Percentiles rank a stretch among this genome's conserved stretches.
phyloP scores from a whole-genome alignment of 1,140 invertebrate genomes.

The Frieseomelitta varia region DNA sequence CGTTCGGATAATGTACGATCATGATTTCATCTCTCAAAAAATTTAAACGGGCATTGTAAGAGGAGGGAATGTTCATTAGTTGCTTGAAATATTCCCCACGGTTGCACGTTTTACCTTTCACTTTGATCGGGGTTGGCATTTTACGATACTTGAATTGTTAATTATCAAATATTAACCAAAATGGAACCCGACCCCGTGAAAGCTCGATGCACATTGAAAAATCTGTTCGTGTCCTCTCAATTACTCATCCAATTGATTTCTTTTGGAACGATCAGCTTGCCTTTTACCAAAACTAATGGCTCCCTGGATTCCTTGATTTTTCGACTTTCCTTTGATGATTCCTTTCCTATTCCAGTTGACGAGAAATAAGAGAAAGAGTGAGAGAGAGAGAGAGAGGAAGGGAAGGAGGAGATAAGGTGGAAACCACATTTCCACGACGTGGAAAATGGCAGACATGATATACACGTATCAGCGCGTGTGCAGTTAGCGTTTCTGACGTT shows the following conservation, averaged over 20 bases:
- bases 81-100: not conserved
- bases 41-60: not conserved
- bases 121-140: not conserved
- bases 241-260: not conserved
- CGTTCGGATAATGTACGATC: too few species aligned
- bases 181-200: not conserved
- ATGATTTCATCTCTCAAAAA: too few species aligned
- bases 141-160: not conserved
- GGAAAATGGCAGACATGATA: not conserved
- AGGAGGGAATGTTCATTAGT: not conserved
- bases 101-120: not conserved
- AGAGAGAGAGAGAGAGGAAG: not conserved
- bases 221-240: not conserved
- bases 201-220: not conserved
- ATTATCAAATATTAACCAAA: not conserved
- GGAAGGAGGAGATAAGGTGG: not conserved
- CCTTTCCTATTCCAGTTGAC: too few species aligned
- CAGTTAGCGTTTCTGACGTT: conserved; percentile 4
- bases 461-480: not conserved
- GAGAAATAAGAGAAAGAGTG: too few species aligned
- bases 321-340: not conserved
- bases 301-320: not conserved
- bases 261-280: not conserved
- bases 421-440: not conserved
- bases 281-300: not conserved